Evolutionary conservation across 2,797 vertebrate genomes (phyloP), one percentile per base, ranked within the genome.

Genomic region (Sternotherus odoratus): DNA sequence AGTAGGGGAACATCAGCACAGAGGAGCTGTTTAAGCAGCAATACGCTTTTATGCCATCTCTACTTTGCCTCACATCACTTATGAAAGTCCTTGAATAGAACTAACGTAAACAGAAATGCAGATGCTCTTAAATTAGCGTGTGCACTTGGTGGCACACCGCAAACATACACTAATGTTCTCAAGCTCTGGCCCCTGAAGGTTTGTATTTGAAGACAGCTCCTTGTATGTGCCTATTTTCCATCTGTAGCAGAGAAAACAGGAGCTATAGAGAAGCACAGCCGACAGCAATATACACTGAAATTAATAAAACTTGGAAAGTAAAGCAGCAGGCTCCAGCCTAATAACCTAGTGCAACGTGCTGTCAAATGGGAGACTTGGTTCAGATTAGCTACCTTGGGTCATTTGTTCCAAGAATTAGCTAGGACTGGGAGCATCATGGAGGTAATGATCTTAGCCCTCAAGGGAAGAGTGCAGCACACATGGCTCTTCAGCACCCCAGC

Each of bases 21-120:
- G 7, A 85, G 79, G 5, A 92, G n/a, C 36, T 77, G 57, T 72
- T 77, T 8, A 12, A 88, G 49, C 49, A 90, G 43, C 1, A 51
- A 57, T 82, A 1, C 9, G 36, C n/a, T 77, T 94, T 89, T 12
- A 83, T 93, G 69, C 21, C 60, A 79, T 4, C 3, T 88, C 66
- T 89, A 36, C 56, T 82, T 88, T 56, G 39, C 79, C 89, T 93
- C 84, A n/a, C 21, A 79, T 88, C 49, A 17, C 54, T 87, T 91
- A 86, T 53, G 82, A 88, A 97, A 88, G 77, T 48, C 57, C 69
- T 94, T 91, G 83, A 90, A 87, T 5, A 8, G 2, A 82, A 26
- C 1, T 26, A 5, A 11, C 33, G 23, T n/a, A 72, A 49, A 86
- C 8, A 80, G 43, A 85, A 12, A 16, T 6, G 8, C 21, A 93